These are phyloP conservation scores for Eulemur rufifrons DNA, from an alignment of 2,113 vertebrate genomes.

Conservation along the genomic window DNA sequence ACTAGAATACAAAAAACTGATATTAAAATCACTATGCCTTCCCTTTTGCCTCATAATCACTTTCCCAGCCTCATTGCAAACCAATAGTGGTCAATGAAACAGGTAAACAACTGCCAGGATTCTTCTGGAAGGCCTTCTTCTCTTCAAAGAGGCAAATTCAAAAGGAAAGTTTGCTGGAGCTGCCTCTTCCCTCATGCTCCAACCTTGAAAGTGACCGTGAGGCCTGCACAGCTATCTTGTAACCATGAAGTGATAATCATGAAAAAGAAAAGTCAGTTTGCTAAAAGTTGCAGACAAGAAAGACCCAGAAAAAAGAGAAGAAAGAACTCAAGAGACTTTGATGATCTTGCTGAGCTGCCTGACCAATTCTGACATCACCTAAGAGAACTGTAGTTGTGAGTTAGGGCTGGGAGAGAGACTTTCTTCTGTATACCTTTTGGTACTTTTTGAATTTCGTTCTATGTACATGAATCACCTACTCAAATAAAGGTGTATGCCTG, in stretches of 20 bases:
- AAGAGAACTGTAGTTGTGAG: neutral
- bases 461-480: neutral
- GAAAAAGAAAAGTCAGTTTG: neutral
- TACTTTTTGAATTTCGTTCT: neutral
- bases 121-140: neutral
- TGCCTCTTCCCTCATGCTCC: neutral
- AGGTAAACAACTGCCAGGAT: neutral
- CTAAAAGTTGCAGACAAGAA: neutral
- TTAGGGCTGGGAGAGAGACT: neutral
- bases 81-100: neutral
- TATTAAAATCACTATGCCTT: neutral
- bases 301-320: neutral
- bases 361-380: neutral
- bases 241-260: neutral
- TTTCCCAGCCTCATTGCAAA: neutral
- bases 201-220: neutral
- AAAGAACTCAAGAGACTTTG: neutral
- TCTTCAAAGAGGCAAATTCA: neutral
- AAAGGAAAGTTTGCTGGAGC: neutral
- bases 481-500: neutral
- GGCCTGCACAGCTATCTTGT: neutral
- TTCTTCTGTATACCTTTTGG: neutral
- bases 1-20: constrained; percentile 21
- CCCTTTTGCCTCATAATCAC: neutral
- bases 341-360: neutral